These are phyloP conservation scores for Bradynema listronoti DNA, from an alignment of 1,140 invertebrate genomes.

Conservation along the genomic window DNA sequence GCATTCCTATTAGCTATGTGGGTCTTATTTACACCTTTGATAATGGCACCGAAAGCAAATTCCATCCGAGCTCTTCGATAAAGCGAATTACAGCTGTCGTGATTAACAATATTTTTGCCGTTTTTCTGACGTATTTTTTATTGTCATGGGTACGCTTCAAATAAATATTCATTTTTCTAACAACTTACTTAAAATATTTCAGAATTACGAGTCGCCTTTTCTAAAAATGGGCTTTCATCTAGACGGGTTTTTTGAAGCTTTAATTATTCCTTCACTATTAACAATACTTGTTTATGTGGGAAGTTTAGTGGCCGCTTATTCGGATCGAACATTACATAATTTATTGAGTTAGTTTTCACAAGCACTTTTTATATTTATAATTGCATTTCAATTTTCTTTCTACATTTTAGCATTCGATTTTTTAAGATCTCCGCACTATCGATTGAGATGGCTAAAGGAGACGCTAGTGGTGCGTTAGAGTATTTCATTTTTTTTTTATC, in stretches of 20 bases:
- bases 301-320: neutral
- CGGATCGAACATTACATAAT: constrained; percentile 18
- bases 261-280: constrained; percentile 14
- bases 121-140: constrained; percentile 11
- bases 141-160: constrained; percentile 1
- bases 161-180: constrained; percentile 4
- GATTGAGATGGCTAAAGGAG: neutral
- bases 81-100: constrained; percentile 21
- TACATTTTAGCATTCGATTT: too few species aligned
- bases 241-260: neutral
- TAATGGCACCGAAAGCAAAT: neutral
- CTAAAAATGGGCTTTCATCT: constrained; percentile 28
- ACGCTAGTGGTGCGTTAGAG: neutral
- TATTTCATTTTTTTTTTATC: constrained; percentile 1
- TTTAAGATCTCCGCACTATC: too few species aligned
- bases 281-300: constrained; percentile 23
- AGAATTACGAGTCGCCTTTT: constrained; percentile 18
- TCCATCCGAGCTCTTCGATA: constrained; percentile 16
- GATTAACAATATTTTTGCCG: constrained; percentile 11
- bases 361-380: constrained; percentile 4
- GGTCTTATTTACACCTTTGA: constrained; percentile 24
- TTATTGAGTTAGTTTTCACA: constrained; percentile 7
- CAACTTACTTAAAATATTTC: neutral
- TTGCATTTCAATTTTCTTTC: too few species aligned
- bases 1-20: constrained; percentile 25